Base-by-base conservation (phyloP, 2,888 invertebrate genomes). In the Malacosoma neustria region DNA sequence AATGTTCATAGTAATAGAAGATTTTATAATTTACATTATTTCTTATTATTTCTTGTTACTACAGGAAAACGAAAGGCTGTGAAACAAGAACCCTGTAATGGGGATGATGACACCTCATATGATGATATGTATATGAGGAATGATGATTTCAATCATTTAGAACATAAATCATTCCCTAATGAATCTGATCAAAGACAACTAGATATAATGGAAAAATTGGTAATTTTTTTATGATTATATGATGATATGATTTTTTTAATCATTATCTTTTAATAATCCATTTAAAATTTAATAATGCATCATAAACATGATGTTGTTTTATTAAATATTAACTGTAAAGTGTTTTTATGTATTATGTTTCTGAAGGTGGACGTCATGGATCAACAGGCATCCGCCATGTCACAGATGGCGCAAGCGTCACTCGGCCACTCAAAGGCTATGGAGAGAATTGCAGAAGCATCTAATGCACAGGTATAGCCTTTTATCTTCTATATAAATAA, bases 301-400 rank as follows among this genome's bases (percentile, higher is more conserved):
- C n/a, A n/a, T n/a, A n/a, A n/a, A n/a, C n/a, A n/a, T n/a, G n/a
- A n/a, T n/a, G n/a, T n/a, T n/a, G n/a, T n/a, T n/a, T n/a, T n/a
- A n/a, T n/a, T n/a, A n/a, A n/a, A n/a, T n/a, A n/a, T n/a, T n/a
- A n/a, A n/a, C n/a, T n/a, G n/a, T 34, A 6, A 33, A 45, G n/a
- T 32, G 32, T 29, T 30, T 39, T 31, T 36, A 13, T 45, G 35
- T 4, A 12, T 32, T 42, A 13, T 22, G 6, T 14, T n/a, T 39
- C 41, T 41, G 0, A 42, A 81, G 81, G 72, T 72, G n/a, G 71
- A 69, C 37, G 72, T 68, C 4, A 76, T 82, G 80, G 72, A 69
- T 31, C 72, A 77, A 34, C 82, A 82, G 42, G 67, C 77, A 3
- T 46, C 62, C 11, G 80, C 80, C 0, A 57, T 81, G 48, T 49